Evolutionary conservation across 2,797 vertebrate genomes (phyloP).

Genomic region (Astyanax mexicanus): DNA sequence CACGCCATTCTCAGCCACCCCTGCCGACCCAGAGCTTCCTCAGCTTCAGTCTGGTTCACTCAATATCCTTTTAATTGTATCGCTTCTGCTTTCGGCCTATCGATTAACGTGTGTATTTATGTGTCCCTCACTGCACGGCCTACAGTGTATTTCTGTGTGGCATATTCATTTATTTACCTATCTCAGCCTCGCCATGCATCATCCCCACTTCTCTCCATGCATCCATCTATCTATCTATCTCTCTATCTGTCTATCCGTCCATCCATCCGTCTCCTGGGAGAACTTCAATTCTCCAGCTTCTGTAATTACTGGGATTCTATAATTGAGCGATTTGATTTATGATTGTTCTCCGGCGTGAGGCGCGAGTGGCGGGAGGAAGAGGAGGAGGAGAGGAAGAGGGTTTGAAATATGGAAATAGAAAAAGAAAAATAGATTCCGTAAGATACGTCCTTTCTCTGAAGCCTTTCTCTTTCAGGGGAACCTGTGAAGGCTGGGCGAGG

Average conservation of each 20-base stretch:
- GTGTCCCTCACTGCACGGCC: conserved; percentile 66
- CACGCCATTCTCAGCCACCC: conserved; percentile 41
- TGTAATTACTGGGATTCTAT: conserved; percentile 81
- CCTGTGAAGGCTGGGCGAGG: conserved; percentile 28
- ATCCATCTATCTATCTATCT: conserved; percentile 72
- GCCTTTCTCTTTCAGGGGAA: conserved; percentile 71
- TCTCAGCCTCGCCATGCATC: conserved; percentile 74
- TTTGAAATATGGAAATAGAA: conserved; percentile 83
- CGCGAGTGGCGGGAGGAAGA: conserved; percentile 43
- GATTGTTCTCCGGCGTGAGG: conserved; percentile 66
- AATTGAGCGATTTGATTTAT: conserved; percentile 85
- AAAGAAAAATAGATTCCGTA: conserved; percentile 73
- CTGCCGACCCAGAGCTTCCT: conserved; percentile 64
- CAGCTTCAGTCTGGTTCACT: conserved; percentile 60
- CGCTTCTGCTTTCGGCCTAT: conserved; percentile 77
- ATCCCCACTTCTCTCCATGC: conserved; percentile 67
- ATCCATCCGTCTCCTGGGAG: conserved; percentile 79
- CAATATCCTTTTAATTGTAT: conserved; percentile 83
- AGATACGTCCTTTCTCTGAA: conserved; percentile 61
- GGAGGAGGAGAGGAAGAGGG: conserved; percentile 73
- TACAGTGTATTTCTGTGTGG: conserved; percentile 82
- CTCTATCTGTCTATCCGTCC: conserved; percentile 57
- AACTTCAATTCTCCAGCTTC: conserved; percentile 79
- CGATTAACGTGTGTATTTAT: conserved; percentile 83
- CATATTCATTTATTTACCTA: conserved; percentile 86